Evolutionary conservation across 2,888 invertebrate species (phyloP).

Genomic region (Chamaedrilus cognettii): DNA sequence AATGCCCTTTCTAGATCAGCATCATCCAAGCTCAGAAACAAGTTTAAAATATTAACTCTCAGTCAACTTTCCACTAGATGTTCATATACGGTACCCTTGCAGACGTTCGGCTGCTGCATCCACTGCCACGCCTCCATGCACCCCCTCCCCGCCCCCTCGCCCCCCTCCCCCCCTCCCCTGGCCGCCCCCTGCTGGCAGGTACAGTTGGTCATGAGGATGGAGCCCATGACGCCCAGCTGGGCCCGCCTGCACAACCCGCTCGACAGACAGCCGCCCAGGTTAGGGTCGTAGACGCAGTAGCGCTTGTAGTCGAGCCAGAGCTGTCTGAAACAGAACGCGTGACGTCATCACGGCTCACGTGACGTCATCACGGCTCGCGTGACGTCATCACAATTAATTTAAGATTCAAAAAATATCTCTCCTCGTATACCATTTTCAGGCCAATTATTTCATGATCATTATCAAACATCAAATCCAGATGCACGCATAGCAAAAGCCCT

Average conservation of each 20-base stretch:
- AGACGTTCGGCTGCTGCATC: conserved; percentile 10
- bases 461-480: no score
- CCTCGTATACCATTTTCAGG: no score
- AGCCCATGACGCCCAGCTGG: conserved; percentile 15
- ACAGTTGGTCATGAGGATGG: conserved; percentile 16
- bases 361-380: no score
- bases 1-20: no score
- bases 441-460: no score
- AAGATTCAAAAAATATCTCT: no score
- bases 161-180: not conserved
- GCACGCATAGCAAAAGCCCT: no score
- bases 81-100: conserved; percentile 19
- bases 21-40: no score
- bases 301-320: conserved; percentile 10
- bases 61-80: no score
- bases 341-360: no score
- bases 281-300: conserved; percentile 11
- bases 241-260: not conserved
- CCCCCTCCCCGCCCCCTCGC: not conserved
- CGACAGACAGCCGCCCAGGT: conserved; percentile 1
- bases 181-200: conserved; percentile 5
- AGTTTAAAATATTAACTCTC: no score
- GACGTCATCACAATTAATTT: no score
- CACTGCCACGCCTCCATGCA: conserved; percentile 11
- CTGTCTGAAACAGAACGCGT: conserved; percentile 4